These are phyloP conservation scores for Ferdinandea cuprea DNA, from an alignment of 2,888 invertebrate genomes.

Conservation along the genomic window DNA sequence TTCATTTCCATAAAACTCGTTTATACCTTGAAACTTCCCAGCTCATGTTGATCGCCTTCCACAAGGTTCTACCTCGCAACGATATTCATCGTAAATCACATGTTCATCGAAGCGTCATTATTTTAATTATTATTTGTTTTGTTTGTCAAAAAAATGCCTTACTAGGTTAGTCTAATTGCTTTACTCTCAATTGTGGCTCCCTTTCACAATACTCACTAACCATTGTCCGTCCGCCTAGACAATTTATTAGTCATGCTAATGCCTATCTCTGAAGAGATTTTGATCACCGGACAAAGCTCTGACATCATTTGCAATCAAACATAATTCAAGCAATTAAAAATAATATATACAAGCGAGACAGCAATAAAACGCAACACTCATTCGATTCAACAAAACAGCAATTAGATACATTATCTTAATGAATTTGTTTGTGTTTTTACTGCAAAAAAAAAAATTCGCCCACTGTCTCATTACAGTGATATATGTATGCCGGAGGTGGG, in stretches of 20 bases:
- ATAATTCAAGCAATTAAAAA: conserved; percentile 58
- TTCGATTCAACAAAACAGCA: neutral
- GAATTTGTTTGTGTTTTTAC: conserved; percentile 6
- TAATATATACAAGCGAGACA: conserved; percentile 6
- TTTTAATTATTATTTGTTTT: neutral
- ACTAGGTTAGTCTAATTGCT: conserved; percentile 63
- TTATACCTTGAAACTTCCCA: neutral
- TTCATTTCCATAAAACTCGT: neutral
- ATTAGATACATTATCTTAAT: conserved; percentile 45
- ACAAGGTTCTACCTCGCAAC: neutral
- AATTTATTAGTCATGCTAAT: conserved; percentile 58
- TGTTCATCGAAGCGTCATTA: conserved; percentile 43
- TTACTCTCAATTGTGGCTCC: conserved; percentile 68
- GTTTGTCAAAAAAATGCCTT: conserved; percentile 22
- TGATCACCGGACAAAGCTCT: conserved; percentile 47
- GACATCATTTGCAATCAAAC: conserved; percentile 72
- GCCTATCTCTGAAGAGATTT: neutral
- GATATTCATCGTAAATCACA: conserved; percentile 9
- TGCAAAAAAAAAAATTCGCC: neutral
- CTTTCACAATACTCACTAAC: conserved; percentile 66
- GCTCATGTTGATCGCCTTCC: neutral
- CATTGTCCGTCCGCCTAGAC: conserved; percentile 27
- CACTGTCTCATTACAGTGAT: neutral
- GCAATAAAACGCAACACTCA: conserved; percentile 34
- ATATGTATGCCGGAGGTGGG: conserved; percentile 18